Evolutionary conservation across 1,140 invertebrate genomes (phyloP).

Genomic region (Bombus haemorrhoidalis): DNA sequence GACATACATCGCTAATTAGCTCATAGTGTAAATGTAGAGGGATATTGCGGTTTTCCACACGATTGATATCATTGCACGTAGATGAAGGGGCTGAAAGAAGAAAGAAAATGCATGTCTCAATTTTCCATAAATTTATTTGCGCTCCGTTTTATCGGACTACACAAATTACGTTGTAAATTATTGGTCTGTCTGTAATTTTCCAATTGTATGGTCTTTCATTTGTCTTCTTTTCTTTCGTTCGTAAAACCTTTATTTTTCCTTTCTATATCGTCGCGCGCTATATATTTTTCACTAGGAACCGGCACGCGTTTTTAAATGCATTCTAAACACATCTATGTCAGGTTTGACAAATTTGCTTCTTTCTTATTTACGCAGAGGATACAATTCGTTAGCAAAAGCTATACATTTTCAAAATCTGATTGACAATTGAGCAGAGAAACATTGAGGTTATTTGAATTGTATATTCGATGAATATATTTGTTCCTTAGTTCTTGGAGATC

Average conservation of each 20-base stretch:
- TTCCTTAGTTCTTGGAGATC: neutral
- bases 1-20: conserved; percentile 39
- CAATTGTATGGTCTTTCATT: conserved; percentile 2
- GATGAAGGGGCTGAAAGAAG: neutral
- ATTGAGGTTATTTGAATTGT: neutral
- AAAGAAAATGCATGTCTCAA: neutral
- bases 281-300: conserved; percentile 9
- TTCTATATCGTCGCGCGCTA: neutral
- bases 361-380: neutral
- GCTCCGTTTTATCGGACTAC: conserved; percentile 66
- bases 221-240: conserved; percentile 1
- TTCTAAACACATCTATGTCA: neutral
- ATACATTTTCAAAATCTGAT: conserved; percentile 29
- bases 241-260: neutral
- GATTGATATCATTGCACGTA: neutral
- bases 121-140: conserved; percentile 70
- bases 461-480: neutral
- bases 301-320: conserved; percentile 17
- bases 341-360: conserved; percentile 18
- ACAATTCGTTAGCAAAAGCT: conserved; percentile 18
- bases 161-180: conserved; percentile 72
- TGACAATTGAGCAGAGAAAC: neutral
- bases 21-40: neutral
- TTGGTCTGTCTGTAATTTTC: conserved; percentile 68
- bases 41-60: conserved; percentile 52